Conservation (phyloP, 2,888 invertebrate species). For the Tinea pellionella region DNA sequence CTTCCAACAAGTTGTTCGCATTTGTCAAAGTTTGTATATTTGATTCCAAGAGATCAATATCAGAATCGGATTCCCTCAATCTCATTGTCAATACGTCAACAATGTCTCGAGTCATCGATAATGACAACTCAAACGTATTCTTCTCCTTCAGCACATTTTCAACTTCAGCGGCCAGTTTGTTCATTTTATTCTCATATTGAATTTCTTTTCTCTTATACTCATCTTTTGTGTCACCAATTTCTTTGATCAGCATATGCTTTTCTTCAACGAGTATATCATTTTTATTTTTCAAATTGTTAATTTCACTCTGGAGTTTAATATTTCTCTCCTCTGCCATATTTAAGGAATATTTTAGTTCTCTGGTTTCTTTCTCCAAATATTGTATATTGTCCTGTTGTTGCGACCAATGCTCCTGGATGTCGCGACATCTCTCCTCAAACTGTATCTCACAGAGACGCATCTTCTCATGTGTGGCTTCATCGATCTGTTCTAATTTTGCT, state of each 20-base stretch:
- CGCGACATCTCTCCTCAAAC: conserved; percentile 51
- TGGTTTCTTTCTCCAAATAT: conserved; percentile 41
- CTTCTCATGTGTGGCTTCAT: conserved; percentile 56
- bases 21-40: conserved; percentile 41
- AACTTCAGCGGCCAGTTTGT: conserved; percentile 50
- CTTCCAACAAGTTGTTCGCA: conserved; percentile 43
- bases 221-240: conserved; percentile 43
- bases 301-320: conserved; percentile 35
- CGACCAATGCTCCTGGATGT: conserved; percentile 45
- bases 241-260: conserved; percentile 31
- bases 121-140: conserved; percentile 67
- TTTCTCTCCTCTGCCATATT: conserved; percentile 40
- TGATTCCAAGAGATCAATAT: conserved; percentile 65
- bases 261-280: conserved; percentile 35
- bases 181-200: conserved; percentile 53
- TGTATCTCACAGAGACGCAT: conserved; percentile 58
- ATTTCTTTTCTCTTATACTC: conserved; percentile 43
- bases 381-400: conserved; percentile 44
- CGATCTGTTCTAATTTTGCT: conserved; percentile 57
- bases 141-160: conserved; percentile 61
- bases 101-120: conserved; percentile 68
- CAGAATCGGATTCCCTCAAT: conserved; percentile 69
- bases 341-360: conserved; percentile 40
- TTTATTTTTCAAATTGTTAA: conserved; percentile 36
- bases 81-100: conserved; percentile 70